Percentiles rank a stretch among this genome's conserved stretches.
These are phyloP conservation scores for Papilio polytes DNA, from an alignment of 1,140 invertebrate genomes.

Conservation along the genomic window DNA sequence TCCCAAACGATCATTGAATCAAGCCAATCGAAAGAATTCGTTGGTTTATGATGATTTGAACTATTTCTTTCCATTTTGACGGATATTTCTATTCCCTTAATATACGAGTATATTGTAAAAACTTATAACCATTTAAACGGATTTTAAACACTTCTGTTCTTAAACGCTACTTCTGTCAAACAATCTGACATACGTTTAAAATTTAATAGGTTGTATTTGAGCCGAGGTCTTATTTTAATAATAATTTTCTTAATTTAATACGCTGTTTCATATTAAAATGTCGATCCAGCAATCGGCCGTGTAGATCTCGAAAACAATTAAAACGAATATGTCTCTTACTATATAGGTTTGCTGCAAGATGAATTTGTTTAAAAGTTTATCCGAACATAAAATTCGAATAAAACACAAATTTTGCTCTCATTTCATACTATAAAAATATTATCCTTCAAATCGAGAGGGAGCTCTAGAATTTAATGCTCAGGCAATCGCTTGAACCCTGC, in stretches of 20 bases:
- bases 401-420: not conserved
- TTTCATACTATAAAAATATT: constrained; percentile 9
- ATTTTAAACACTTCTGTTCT: too few species aligned
- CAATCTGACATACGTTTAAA: too few species aligned
- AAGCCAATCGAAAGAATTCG: constrained; percentile 15
- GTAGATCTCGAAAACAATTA: too few species aligned
- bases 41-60: constrained; percentile 14
- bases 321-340: not conserved
- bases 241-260: too few species aligned
- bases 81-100: not conserved
- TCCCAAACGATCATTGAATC: constrained; percentile 9
- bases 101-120: too few species aligned
- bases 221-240: too few species aligned
- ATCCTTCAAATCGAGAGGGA: not conserved
- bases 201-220: too few species aligned
- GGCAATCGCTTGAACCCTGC: constrained; percentile 5
- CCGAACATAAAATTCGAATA: not conserved
- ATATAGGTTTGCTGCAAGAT: not conserved
- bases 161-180: too few species aligned
- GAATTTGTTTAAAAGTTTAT: not conserved
- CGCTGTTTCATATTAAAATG: too few species aligned
- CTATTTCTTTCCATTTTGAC: not conserved
- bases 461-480: constrained; percentile 16
- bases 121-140: too few species aligned
- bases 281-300: not conserved